Base-by-base conservation (phyloP, 2,113 vertebrate genomes). In the Heterocephalus glaber region DNA sequence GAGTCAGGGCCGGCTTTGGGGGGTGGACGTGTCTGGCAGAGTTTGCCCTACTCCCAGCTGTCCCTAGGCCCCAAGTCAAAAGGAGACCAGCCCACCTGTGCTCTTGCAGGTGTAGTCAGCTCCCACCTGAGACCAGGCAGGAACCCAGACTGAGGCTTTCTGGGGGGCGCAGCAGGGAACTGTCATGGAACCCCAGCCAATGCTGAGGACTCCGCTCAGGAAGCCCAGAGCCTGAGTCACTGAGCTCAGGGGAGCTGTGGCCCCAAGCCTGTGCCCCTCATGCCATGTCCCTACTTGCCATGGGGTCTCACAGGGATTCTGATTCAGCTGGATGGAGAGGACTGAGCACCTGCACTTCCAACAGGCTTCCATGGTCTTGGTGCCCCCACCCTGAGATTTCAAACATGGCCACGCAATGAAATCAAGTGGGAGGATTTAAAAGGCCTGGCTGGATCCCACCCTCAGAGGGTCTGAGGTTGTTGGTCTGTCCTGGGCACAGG, bases 261-360 rank as follows among this genome's bases (percentile, higher is more conserved):
- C 22, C 4, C 1, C 5, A 41, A 30, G 52, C 9, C 60, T 2
- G 4, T 7, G 49, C 0, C 0, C 1, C n/a, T 61, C 52, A 28
- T 17, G 20, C 16, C 7, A 7, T 4, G 20, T 7, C 24, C 28
- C 20, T 9, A 2, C 20, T 0, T 44, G 49, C 38, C 49, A 19
- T 1, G 52, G 35, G n/a, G 28, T 20, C 66, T 38, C 16, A 65
- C 20, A 6, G 2, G 30, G 44, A 38, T 16, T 35, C 35, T 8
- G 49, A 35, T 13, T 68, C n/a, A 20, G 82, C 13, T 2, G 28
- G 0, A 0, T 0, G 0, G 54, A 26, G 38, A 0, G 20, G 60
- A n/a, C 52, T 77, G 79, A n/a, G 38, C 28, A 3, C 38, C 24
- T 33, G 12, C 4, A 7, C 20, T 30, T n/a, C 60, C 35, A 38